Percentiles rank a stretch among this genome's conserved stretches.
phyloP scores from a whole-genome alignment of 2,797 vertebrate species.

The Scarus forsteni region DNA sequence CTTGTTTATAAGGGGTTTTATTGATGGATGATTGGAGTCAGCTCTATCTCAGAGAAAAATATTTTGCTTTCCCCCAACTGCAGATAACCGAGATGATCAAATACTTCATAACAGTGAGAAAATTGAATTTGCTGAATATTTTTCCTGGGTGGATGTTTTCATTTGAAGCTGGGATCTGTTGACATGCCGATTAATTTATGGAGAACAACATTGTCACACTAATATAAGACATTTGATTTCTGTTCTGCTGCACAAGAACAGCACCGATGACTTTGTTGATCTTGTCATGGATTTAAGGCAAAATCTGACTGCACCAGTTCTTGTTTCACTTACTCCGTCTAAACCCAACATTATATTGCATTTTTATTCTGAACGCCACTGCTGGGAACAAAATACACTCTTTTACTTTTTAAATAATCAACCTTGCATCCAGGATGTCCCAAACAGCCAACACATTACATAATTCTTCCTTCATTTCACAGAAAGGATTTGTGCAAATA shows the following conservation, averaged over 20 bases:
- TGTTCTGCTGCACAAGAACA: constrained; percentile 21
- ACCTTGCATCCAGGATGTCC: too few species aligned
- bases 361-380: too few species aligned
- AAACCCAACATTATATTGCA: too few species aligned
- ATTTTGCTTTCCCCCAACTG: neutral
- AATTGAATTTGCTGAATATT: neutral
- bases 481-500: too few species aligned
- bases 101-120: neutral
- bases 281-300: constrained; percentile 10
- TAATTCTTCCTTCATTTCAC: too few species aligned
- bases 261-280: constrained; percentile 32
- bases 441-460: too few species aligned
- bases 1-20: constrained; percentile 3
- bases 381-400: too few species aligned
- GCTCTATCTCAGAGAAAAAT: neutral
- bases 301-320: too few species aligned
- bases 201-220: constrained; percentile 5
- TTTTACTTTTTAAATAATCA: too few species aligned
- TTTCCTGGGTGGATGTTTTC: neutral
- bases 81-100: constrained; percentile 11
- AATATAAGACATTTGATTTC: constrained; percentile 11
- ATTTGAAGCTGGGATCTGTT: constrained; percentile 38
- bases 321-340: too few species aligned
- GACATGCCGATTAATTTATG: constrained; percentile 29
- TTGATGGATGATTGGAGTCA: neutral